Evolutionary conservation across 1,140 invertebrate species (phyloP), one percentile per base, ranked within the genome.

Genomic region (Bombus terrestris): DNA sequence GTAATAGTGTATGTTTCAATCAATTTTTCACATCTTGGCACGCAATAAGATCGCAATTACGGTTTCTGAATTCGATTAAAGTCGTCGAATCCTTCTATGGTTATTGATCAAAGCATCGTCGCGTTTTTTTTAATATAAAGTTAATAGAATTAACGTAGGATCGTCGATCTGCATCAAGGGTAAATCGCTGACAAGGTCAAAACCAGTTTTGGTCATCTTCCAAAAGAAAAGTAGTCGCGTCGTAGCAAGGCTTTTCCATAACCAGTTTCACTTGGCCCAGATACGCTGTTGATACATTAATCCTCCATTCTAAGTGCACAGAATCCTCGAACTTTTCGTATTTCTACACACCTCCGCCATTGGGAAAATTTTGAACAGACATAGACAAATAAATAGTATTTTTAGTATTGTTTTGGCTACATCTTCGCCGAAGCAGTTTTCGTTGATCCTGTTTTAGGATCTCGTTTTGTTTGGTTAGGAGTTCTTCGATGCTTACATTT

Each of bases 221-320:
- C 78, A 59, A 90, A 91, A 90, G 89, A 91, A 91, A 91, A 88
- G 83, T 68, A 83, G 43, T 66, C 78, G 28, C 57, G 66, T 71
- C 57, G 66, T 75, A 35, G 66, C 73, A 81, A 82, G 88, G 71
- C 57, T 91, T 90, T 91, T 91, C 89, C 89, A 90, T 90, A 91
- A 91, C 83, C 84, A 91, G 83, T 90, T 88, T 86, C 22, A 90
- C 87, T 90, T 91, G 84, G 89, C 89, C 89, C 84, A 91, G 89
- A 88, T 90, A 88, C 53, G 18, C 41, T 62, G 88, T 73, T 73
- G 78, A 84, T 85, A 77, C 77, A 47, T 72, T 76, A 72, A 32
- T 86, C 72, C n/a, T 78, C 53, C 79, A 68, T 77, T 53, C 41
- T 74, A 79, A 43, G 18, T 37, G 9, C 28, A 18, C 64, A 15